Conservation (phyloP, 1,140 invertebrate genomes). For the Aricia agestis region DNA sequence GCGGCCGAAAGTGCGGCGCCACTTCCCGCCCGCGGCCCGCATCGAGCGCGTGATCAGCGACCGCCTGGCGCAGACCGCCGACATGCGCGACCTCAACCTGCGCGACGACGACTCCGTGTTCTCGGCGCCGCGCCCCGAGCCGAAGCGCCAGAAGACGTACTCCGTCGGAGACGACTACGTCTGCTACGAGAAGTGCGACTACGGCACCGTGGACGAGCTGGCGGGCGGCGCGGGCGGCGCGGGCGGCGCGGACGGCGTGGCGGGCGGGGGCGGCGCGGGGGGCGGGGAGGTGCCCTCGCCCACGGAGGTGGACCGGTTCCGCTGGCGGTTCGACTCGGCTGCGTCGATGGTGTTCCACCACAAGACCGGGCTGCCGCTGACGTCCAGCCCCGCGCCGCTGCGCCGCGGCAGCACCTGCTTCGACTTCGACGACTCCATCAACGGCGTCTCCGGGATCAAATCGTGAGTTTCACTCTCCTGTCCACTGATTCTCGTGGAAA, state of each 20-base stretch:
- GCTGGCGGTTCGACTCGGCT: constrained; percentile 86
- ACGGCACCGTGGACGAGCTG: constrained; percentile 57
- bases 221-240: constrained; percentile 45
- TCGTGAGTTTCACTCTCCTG: constrained; percentile 75
- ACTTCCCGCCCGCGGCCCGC: constrained; percentile 56
- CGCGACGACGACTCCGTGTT: constrained; percentile 65
- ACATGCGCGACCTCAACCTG: constrained; percentile 58
- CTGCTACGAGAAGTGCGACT: constrained; percentile 68
- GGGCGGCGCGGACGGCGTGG: constrained; percentile 42
- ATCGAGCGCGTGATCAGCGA: constrained; percentile 64
- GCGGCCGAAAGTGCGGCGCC: constrained; percentile 60
- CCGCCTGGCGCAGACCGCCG: constrained; percentile 43
- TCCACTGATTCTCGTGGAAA: neutral
- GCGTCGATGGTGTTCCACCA: constrained; percentile 91
- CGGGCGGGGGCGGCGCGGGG: constrained; percentile 71
- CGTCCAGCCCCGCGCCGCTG: constrained; percentile 90
- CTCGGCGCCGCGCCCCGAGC: constrained; percentile 42
- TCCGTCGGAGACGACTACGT: constrained; percentile 60
- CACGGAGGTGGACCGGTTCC: constrained; percentile 84
- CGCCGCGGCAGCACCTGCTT: constrained; percentile 86
- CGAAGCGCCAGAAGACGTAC: constrained; percentile 57
- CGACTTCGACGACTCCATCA: constrained; percentile 90
- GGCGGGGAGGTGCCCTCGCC: constrained; percentile 78
- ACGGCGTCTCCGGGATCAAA: constrained; percentile 88
- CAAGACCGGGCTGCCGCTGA: constrained; percentile 88